Evolutionary conservation across 2,113 vertebrate species (phyloP).

Genomic region (Myrmecophaga tridactyla): DNA sequence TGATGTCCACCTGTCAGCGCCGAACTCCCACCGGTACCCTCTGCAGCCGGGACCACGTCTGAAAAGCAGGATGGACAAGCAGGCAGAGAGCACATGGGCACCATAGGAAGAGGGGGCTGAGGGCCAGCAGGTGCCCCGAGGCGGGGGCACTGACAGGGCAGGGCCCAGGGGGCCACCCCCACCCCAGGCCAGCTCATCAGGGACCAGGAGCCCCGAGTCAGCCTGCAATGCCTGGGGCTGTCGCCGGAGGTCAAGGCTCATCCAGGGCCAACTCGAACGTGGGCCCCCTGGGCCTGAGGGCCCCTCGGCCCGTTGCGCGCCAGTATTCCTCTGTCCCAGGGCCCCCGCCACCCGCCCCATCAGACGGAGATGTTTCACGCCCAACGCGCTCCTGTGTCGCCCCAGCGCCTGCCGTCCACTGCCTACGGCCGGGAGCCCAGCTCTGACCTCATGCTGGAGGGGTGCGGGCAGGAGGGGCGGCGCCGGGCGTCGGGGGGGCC

Average conservation of each 20-base stretch:
- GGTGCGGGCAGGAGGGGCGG: accelerated
- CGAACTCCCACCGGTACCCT: accelerated
- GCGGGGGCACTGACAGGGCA: too few relatives aligned
- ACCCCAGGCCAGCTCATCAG: not conserved
- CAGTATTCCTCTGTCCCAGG: accelerated
- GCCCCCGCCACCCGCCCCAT: too few relatives aligned
- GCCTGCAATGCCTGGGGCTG: not conserved
- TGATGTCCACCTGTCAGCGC: not conserved
- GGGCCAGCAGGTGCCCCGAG: accelerated
- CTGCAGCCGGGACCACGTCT: accelerated
- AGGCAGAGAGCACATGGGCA: not conserved
- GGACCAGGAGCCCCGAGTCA: not conserved
- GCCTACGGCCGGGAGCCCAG: not conserved
- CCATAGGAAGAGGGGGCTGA: not conserved
- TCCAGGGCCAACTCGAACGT: accelerated
- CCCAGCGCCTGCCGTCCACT: too few relatives aligned
- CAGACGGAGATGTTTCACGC: too few relatives aligned
- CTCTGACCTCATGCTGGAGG: not conserved
- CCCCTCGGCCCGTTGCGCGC: accelerated
- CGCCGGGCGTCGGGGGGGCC: too few relatives aligned
- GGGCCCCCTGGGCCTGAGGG: not conserved
- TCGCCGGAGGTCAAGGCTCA: accelerated
- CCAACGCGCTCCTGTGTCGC: too few relatives aligned
- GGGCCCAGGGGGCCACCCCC: not conserved
- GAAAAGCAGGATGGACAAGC: too few relatives aligned